Evolutionary conservation across 2,888 invertebrate genomes (phyloP).

Genomic region (Ectemnius continuus): DNA sequence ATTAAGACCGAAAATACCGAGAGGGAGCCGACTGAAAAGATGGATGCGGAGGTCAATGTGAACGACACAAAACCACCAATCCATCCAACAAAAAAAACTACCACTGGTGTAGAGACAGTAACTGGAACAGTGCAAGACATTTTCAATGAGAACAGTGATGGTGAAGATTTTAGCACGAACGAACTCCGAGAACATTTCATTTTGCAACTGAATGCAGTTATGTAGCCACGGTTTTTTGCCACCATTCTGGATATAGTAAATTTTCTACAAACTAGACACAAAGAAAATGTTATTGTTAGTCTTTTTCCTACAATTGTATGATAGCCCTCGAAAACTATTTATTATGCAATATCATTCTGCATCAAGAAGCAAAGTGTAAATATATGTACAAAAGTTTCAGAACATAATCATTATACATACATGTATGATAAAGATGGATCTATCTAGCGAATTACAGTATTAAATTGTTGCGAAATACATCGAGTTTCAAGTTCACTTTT

Average conservation of each 20-base stretch:
- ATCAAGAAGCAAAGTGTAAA: slow-evolving; percentile 44
- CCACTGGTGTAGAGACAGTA: slow-evolving; percentile 55
- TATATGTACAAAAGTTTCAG: slow-evolving; percentile 51
- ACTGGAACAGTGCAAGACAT: slow-evolving; percentile 74
- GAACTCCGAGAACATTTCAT: slow-evolving; percentile 67
- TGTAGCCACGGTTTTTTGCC: slow-evolving; percentile 51
- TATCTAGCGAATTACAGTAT: slow-evolving; percentile 34
- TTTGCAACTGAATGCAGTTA: slow-evolving; percentile 54
- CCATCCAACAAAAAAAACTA: slow-evolving; percentile 15
- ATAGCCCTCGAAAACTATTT: slow-evolving; percentile 47
- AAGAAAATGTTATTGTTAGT: slow-evolving; percentile 29
- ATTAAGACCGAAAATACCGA: slow-evolving; percentile 15
- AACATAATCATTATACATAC: slow-evolving; percentile 18
- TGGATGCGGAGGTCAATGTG: slow-evolving; percentile 18
- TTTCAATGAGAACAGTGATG: slow-evolving; percentile 71
- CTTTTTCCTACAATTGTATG: slow-evolving; percentile 41
- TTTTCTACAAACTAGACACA: slow-evolving; percentile 42
- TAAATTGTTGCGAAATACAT: slow-evolving; percentile 23
- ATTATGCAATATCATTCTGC: slow-evolving; percentile 47
- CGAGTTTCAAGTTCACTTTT: too few relatives aligned
- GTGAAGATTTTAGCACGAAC: slow-evolving; percentile 66
- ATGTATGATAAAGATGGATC: slow-evolving; percentile 34
- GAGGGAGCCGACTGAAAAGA: slow-evolving; percentile 7
- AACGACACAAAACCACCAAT: slow-evolving; percentile 27
- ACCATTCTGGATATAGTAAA: slow-evolving; percentile 14